These are phyloP conservation scores for Drosophila sordidula DNA, from an alignment of 2,888 invertebrate species.

Conservation along the genomic window DNA sequence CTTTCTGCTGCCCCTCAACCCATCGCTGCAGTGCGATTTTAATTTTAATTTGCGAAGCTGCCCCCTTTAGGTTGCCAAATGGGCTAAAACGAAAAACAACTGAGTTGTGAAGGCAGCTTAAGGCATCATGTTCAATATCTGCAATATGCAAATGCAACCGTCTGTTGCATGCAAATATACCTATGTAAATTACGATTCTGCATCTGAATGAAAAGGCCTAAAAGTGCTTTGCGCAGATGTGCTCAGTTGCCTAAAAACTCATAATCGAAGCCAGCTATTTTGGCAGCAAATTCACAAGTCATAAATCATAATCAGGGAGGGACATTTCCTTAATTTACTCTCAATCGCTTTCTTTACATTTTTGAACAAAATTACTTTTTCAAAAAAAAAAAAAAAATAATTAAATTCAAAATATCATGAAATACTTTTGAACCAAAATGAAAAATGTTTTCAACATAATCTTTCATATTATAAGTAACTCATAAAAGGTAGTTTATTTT, in stretches of 20 bases:
- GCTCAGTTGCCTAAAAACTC: background rate
- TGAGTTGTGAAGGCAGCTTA: constrained; percentile 12
- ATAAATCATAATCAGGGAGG: no score
- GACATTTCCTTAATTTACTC: no score
- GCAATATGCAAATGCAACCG: constrained; percentile 1
- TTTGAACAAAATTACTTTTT: no score
- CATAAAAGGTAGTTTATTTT: no score
- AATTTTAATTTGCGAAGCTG: constrained; percentile 7
- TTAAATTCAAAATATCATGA: no score
- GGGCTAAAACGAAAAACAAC: constrained; percentile 4
- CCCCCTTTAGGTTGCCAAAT: background rate
- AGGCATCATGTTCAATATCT: background rate
- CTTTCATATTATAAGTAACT: no score
- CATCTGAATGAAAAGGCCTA: background rate
- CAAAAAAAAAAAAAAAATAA: no score
- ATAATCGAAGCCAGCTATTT: background rate
- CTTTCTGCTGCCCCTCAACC: no score
- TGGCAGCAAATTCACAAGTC: background rate
- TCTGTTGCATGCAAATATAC: background rate
- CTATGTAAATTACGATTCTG: background rate
- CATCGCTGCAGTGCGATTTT: constrained; percentile 1
- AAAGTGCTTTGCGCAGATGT: background rate
- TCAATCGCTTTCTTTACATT: no score
- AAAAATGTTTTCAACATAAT: no score
- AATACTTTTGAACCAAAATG: no score